Evolutionary conservation across 2,888 invertebrate genomes (phyloP).

Genomic region (Meteorus cinctellus): DNA sequence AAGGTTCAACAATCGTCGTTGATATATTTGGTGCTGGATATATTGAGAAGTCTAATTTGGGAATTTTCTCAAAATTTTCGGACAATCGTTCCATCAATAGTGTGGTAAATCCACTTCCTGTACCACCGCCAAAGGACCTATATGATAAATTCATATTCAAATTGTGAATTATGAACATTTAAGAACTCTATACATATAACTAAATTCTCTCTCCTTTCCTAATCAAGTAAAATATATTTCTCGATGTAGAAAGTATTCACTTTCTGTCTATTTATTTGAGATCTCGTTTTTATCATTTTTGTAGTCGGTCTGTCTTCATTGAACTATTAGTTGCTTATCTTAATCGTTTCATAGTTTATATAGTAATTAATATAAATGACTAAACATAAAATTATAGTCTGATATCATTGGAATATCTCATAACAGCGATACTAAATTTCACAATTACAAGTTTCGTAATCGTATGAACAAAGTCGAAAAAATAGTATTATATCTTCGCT

Average conservation of each 20-base stretch:
- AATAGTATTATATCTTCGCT: no score
- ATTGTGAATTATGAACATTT: slow-evolving; percentile 51
- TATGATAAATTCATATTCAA: not conserved
- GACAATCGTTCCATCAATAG: slow-evolving; percentile 79
- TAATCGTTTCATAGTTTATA: no score
- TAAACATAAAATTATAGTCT: no score
- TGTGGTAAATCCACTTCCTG: slow-evolving; percentile 84
- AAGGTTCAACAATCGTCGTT: slow-evolving; percentile 85
- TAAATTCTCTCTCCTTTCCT: not conserved
- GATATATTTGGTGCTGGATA: slow-evolving; percentile 91
- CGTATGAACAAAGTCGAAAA: no score
- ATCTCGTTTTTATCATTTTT: no score
- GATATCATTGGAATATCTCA: no score
- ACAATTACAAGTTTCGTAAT: no score
- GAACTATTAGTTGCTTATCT: no score
- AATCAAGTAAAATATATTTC: not conserved
- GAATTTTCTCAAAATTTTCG: slow-evolving; percentile 79
- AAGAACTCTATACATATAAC: not conserved
- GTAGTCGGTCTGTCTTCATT: no score
- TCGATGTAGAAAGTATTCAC: not conserved
- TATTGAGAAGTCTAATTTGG: slow-evolving; percentile 81
- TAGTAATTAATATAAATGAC: no score
- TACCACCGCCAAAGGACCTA: slow-evolving; percentile 84
- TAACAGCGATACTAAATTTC: no score
- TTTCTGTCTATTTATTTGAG: no score